Conservation (phyloP, 2,888 invertebrate species). For the Spilarctia lutea region DNA sequence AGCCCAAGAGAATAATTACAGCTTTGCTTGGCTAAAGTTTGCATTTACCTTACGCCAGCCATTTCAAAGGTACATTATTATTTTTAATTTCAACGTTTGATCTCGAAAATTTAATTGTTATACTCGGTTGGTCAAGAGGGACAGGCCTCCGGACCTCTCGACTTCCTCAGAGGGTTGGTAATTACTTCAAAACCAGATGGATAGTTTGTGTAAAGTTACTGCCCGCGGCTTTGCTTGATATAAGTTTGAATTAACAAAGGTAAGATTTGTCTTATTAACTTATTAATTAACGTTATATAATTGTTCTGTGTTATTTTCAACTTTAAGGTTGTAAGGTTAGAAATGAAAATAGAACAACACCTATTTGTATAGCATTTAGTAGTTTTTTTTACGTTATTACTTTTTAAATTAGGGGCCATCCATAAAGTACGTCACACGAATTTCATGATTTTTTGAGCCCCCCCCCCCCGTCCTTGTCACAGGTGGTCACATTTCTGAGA, state of each 20-base stretch:
- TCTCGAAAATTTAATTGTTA: conserved; percentile 16
- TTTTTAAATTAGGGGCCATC: too few species aligned
- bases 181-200: background rate
- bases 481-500: too few species aligned
- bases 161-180: conserved; percentile 1
- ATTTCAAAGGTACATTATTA: conserved; percentile 24
- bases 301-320: too few species aligned
- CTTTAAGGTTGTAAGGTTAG: too few species aligned
- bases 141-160: background rate
- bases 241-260: background rate
- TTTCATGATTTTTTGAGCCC: too few species aligned
- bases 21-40: conserved; percentile 64
- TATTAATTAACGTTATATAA: too few species aligned
- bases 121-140: conserved; percentile 3
- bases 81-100: conserved; percentile 27
- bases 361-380: too few species aligned
- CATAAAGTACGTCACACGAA: too few species aligned
- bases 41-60: conserved; percentile 68
- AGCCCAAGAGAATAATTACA: conserved; percentile 73
- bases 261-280: background rate
- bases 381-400: too few species aligned
- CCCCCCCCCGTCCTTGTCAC: too few species aligned
- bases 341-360: too few species aligned
- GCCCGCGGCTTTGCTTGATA: background rate
- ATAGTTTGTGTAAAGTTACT: background rate